Base-by-base conservation (phyloP, 1,140 invertebrate genomes). In the Calephelis virginiensis region DNA sequence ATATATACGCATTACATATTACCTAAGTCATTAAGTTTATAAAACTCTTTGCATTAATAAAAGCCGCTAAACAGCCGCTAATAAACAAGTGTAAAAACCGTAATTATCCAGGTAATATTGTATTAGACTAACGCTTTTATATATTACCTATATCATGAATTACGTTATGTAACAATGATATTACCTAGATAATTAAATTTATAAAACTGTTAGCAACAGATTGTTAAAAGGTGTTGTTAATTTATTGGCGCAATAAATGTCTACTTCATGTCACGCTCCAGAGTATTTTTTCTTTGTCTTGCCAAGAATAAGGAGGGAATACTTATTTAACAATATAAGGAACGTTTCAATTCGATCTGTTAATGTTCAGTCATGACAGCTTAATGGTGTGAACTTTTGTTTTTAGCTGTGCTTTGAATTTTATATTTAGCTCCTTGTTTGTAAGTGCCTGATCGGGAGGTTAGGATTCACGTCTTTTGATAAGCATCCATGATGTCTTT, bases 361-460 rank as follows among this genome's bases (percentile, higher is more conserved):
- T 53, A 10, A 17, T 53, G 17, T 28, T 53, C 6, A 53, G 50
- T 14, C 17, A 17, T 53, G 17, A 53, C 50, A 53, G 50, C 14
- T 53, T 17, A 53, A 53, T 28, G 17, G 10, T 53, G 50, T 53
- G 50, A 53, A 28, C 50, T 53, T 53, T 28, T 53, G 50, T 53
- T 53, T 53, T 53, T 53, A 53, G 14, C 14, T 53, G 50, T 14
- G 9, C 50, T 28, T 53, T 17, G 17, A 53, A 53, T 53, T 53
- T 53, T 53, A 14, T n/a, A 13, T n/a, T 8, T 0, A 49, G 8
- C 13, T 13, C 14, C 48, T 28, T 28, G 5, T 9, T 43, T 9
- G 76, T 75, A 76, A 75, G 72, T 73, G 68, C 74, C 70, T 70
- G 71, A 6, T 43, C 6, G 40, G 7, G 40, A 4, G 28, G 28